Evolutionary conservation across 2,797 vertebrate species (phyloP), one percentile per base, ranked within the genome.

Genomic region (Enoplosus armatus): DNA sequence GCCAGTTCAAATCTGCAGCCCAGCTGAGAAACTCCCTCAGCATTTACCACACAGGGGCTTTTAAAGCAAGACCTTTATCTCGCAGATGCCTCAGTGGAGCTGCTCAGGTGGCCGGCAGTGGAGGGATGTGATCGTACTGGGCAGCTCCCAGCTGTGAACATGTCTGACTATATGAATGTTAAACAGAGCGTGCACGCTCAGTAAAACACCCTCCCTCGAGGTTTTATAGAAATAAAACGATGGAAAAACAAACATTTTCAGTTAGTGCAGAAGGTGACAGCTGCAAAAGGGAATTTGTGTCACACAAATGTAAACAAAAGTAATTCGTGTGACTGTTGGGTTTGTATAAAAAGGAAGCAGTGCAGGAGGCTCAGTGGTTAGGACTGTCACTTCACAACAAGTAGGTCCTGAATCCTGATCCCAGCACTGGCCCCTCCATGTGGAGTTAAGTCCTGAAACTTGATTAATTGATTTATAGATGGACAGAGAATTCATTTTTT

Each of bases 81-180:
- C 61, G 54, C 18, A 14, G 47, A 78, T 7, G 59, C 62, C 83
- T 85, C 84, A 14, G 85, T 8, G 76, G 88, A 80, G 87, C 77
- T 80, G 88, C 90, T 91, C 91, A 91, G 86, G 87, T 88, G 90
- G 87, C 64, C 33, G 0, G 33, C 26, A 63, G 86, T n/a, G 18
- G 60, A 80, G 55, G 81, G 73, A 85, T 59, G 81, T 47, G 81
- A 83, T 77, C 16, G 14, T 39, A 69, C 37, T 67, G 82, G 80
- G 82, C 83, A 85, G 85, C 79, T 70, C 68, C 77, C 90, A 92
- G 88, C 90, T 92, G 92, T 51, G 85, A 79, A 79, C 72, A 56
- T 39, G 85, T 89, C 82, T 71, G 77, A 89, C 79, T 83, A 77
- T 68, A 70, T 87, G 62, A 87, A 67, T 84, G 90, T 85, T 71